Evolutionary conservation across 2,113 vertebrate genomes (phyloP).

Genomic region (Psephotus haematonotus): DNA sequence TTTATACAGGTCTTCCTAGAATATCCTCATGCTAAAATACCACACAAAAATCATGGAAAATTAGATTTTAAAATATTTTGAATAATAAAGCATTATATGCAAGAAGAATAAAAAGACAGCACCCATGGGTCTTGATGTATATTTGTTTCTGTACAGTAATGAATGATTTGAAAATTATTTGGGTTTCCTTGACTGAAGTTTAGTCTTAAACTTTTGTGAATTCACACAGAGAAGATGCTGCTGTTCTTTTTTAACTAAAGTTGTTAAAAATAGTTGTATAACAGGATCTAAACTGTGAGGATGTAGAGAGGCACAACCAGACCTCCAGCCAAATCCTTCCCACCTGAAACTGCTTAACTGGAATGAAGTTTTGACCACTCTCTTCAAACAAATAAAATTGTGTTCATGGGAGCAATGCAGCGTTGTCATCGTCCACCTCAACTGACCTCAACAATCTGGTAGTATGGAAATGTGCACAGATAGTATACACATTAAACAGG

Average conservation of each 20-base stretch:
- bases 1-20: neutral
- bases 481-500: accelerated
- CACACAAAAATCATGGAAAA: neutral
- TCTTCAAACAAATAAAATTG: neutral
- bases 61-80: neutral
- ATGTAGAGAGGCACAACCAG: neutral
- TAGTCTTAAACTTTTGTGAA: neutral
- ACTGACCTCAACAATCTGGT: neutral
- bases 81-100: neutral
- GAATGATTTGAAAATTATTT: neutral
- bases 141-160: neutral
- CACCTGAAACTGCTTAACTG: neutral
- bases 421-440: neutral
- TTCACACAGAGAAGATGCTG: neutral
- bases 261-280: neutral
- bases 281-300: neutral
- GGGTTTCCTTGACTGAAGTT: neutral
- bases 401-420: neutral
- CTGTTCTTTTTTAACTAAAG: neutral
- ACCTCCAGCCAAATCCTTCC: neutral
- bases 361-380: neutral
- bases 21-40: neutral
- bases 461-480: neutral
- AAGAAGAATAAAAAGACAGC: neutral
- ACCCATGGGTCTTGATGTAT: neutral